These are phyloP conservation scores for Fissipunctia ypsillon DNA, from an alignment of 2,888 invertebrate genomes.

Conservation along the genomic window DNA sequence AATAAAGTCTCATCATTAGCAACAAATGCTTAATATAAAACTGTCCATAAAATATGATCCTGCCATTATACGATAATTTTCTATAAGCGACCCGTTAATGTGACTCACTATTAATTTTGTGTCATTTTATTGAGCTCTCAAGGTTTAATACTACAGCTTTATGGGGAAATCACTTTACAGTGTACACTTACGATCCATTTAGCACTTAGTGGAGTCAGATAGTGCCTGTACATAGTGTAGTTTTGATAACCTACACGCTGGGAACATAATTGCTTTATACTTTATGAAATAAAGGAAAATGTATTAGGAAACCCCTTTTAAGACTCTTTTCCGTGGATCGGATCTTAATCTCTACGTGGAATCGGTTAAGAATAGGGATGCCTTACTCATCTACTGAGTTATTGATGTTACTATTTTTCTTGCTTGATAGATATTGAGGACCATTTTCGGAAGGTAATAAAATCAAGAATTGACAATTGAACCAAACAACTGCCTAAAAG, in stretches of 20 bases:
- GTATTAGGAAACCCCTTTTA: slow-evolving; percentile 19
- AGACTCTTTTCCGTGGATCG: slow-evolving; percentile 2
- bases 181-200: slow-evolving; percentile 59
- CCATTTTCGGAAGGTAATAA: neutral
- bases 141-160: slow-evolving; percentile 38
- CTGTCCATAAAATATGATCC: slow-evolving; percentile 23
- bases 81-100: slow-evolving; percentile 25
- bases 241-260: slow-evolving; percentile 45
- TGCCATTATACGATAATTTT: slow-evolving; percentile 29
- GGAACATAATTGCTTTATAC: slow-evolving; percentile 38
- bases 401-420: neutral
- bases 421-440: neutral
- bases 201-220: slow-evolving; percentile 56
- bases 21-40: slow-evolving; percentile 2
- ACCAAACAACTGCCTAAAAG: neutral
- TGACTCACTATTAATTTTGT: slow-evolving; percentile 45
- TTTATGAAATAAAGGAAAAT: slow-evolving; percentile 21
- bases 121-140: slow-evolving; percentile 36
- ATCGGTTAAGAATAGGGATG: neutral
- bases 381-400: neutral
- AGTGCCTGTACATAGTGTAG: slow-evolving; percentile 32
- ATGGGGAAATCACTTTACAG: slow-evolving; percentile 51
- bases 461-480: neutral
- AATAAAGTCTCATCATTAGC: neutral
- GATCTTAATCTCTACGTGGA: neutral